These are phyloP conservation scores for Drosophila anomalata DNA, from an alignment of 2,888 invertebrate genomes.

Conservation along the genomic window DNA sequence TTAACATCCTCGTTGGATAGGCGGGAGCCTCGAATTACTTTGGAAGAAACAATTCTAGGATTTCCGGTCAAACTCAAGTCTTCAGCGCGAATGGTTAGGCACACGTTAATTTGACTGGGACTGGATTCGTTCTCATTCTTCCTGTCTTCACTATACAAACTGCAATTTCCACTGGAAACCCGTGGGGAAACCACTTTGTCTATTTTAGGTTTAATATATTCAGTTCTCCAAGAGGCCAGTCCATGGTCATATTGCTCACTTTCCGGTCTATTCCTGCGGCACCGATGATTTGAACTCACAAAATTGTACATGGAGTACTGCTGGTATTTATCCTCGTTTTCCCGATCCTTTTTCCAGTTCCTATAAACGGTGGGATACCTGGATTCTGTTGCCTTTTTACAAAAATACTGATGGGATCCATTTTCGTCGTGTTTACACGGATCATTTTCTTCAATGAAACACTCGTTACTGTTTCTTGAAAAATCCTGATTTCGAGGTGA, in stretches of 20 bases:
- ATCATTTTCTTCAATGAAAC: neutral
- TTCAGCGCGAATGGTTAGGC: constrained; percentile 27
- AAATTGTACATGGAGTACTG: constrained; percentile 9
- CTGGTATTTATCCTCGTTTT: neutral
- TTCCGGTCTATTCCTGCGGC: neutral
- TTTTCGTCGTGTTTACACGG: neutral
- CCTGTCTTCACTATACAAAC: neutral
- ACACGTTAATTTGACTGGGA: constrained; percentile 44
- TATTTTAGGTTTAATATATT: neutral
- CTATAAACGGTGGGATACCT: constrained; percentile 53
- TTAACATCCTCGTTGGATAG: neutral
- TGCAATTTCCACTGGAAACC: constrained; percentile 21
- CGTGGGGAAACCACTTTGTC: constrained; percentile 1
- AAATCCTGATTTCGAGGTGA: neutral
- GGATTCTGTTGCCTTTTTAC: neutral
- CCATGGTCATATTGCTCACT: neutral
- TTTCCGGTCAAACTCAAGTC: constrained; percentile 12
- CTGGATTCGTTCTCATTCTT: neutral
- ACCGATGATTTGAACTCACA: neutral
- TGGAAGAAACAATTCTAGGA: neutral
- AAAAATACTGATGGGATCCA: neutral
- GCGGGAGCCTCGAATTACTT: neutral
- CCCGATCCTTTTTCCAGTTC: neutral
- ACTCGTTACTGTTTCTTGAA: neutral
- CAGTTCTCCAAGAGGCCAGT: neutral